Percentiles rank a stretch among this genome's conserved stretches.
These are phyloP conservation scores for Halesus radiatus DNA, from an alignment of 1,140 invertebrate genomes.

Conservation along the genomic window DNA sequence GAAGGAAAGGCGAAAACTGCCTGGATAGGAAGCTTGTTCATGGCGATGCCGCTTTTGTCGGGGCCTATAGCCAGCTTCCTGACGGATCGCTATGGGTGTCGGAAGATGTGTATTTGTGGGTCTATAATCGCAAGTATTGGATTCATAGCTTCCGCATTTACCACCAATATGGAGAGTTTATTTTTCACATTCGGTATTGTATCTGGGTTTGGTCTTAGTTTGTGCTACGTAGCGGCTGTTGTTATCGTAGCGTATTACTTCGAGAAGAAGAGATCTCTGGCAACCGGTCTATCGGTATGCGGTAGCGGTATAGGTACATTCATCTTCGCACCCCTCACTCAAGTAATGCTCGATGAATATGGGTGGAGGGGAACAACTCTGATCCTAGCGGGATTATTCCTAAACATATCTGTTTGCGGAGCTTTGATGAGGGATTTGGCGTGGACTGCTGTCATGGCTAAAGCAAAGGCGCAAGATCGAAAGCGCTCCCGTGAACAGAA, in stretches of 20 bases:
- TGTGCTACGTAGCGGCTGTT: slow-evolving; percentile 91
- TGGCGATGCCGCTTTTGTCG: slow-evolving; percentile 90
- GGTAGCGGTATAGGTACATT: slow-evolving; percentile 93
- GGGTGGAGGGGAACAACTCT: slow-evolving; percentile 89
- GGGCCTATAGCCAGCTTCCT: slow-evolving; percentile 91
- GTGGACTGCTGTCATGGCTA: slow-evolving; percentile 78
- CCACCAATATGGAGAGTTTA: slow-evolving; percentile 82
- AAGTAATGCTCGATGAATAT: slow-evolving; percentile 82
- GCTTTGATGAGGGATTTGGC: slow-evolving; percentile 86
- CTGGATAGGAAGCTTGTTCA: slow-evolving; percentile 91
- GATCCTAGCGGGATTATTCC: slow-evolving; percentile 86
- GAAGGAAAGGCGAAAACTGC: slow-evolving; percentile 89
- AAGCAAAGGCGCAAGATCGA: slow-evolving; percentile 74
- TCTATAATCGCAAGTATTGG: slow-evolving; percentile 83
- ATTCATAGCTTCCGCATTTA: slow-evolving; percentile 86
- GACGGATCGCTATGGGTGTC: slow-evolving; percentile 89
- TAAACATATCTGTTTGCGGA: slow-evolving; percentile 91
- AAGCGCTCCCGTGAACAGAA: slow-evolving; percentile 74
- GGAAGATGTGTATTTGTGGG: slow-evolving; percentile 85
- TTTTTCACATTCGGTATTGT: slow-evolving; percentile 90
- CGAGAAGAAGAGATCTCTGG: slow-evolving; percentile 90
- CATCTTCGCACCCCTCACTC: slow-evolving; percentile 90
- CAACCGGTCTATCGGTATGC: slow-evolving; percentile 93
- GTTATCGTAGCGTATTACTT: slow-evolving; percentile 98
- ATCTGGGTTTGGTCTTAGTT: slow-evolving; percentile 87